These are phyloP conservation scores for Taenioides sp. DNA, from an alignment of 2,797 vertebrate species.

Conservation along the genomic window DNA sequence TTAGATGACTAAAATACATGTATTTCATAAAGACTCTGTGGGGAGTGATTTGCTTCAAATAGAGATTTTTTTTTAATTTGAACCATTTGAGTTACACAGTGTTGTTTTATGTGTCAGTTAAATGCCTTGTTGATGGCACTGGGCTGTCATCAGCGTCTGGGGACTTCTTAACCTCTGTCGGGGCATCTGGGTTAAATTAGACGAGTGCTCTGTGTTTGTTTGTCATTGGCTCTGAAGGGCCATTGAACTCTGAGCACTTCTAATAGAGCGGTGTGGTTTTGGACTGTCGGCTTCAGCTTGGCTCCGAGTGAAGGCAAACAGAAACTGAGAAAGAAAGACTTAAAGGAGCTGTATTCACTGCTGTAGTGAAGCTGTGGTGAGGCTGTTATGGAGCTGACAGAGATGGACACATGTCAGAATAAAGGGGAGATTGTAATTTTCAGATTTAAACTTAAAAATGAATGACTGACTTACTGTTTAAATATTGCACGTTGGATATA, in stretches of 20 bases:
- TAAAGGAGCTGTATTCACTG: not conserved
- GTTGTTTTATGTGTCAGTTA: slow-evolving; percentile 17
- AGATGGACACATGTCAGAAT: too few species aligned
- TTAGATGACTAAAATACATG: too few species aligned
- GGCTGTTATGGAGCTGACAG: not conserved
- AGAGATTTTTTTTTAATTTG: too few species aligned
- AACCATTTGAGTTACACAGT: not conserved
- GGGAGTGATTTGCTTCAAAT: too few species aligned
- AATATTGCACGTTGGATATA: too few species aligned
- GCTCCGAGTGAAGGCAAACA: not conserved
- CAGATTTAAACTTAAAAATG: not conserved
- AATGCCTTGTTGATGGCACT: slow-evolving; percentile 15
- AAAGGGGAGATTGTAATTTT: not conserved
- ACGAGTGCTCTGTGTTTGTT: slow-evolving; percentile 12
- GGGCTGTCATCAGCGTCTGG: slow-evolving; percentile 24
- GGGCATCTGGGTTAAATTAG: slow-evolving; percentile 50
- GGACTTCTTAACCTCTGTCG: slow-evolving; percentile 23
- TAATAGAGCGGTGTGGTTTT: slow-evolving; percentile 35
- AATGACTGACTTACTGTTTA: not conserved
- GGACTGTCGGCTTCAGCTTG: slow-evolving; percentile 11
- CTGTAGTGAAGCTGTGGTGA: slow-evolving; percentile 26
- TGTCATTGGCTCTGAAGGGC: slow-evolving; percentile 20
- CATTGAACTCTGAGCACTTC: slow-evolving; percentile 27
- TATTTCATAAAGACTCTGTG: too few species aligned
- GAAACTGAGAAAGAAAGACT: slow-evolving; percentile 12